These are phyloP conservation scores for Minunthozetes semirufus DNA, from an alignment of 2,888 invertebrate genomes.

Conservation along the genomic window DNA sequence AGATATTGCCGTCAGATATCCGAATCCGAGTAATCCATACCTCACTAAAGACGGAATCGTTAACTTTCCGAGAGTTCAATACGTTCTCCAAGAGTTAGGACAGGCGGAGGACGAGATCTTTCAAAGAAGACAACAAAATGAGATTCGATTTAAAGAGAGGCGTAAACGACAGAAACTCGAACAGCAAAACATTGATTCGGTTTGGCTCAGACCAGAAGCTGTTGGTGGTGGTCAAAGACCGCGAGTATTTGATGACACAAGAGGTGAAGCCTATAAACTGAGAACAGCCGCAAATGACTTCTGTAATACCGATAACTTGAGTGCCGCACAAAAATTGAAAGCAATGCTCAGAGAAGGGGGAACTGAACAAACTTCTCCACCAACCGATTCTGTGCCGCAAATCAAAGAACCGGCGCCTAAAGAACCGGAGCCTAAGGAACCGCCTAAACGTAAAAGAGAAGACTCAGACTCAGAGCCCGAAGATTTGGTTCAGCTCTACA, in stretches of 20 bases:
- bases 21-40: slow-evolving; percentile 56
- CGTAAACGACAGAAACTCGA: slow-evolving; percentile 32
- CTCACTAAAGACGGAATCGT: slow-evolving; percentile 92
- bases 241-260: slow-evolving; percentile 1
- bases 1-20: slow-evolving; percentile 47
- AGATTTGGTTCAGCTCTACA: slow-evolving; percentile 87
- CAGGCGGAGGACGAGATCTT: slow-evolving; percentile 95
- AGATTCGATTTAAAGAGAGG: slow-evolving; percentile 48
- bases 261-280: slow-evolving; percentile 30
- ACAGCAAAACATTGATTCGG: slow-evolving; percentile 1
- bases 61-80: slow-evolving; percentile 81
- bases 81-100: slow-evolving; percentile 81
- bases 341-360: slow-evolving; percentile 51
- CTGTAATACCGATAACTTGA: slow-evolving; percentile 42
- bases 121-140: slow-evolving; percentile 77
- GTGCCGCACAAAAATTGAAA: slow-evolving; percentile 51
- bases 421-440: no score
- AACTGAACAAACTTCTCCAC: not conserved
- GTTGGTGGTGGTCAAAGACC: slow-evolving; percentile 3
- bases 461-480: slow-evolving; percentile 66
- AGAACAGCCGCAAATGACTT: not conserved
- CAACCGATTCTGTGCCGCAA: not conserved
- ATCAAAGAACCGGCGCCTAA: no score
- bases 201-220: slow-evolving; percentile 36
- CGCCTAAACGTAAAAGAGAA: slow-evolving; percentile 45